These are phyloP conservation scores for Platycheirus albimanus DNA, from an alignment of 2,888 invertebrate species.

Conservation along the genomic window DNA sequence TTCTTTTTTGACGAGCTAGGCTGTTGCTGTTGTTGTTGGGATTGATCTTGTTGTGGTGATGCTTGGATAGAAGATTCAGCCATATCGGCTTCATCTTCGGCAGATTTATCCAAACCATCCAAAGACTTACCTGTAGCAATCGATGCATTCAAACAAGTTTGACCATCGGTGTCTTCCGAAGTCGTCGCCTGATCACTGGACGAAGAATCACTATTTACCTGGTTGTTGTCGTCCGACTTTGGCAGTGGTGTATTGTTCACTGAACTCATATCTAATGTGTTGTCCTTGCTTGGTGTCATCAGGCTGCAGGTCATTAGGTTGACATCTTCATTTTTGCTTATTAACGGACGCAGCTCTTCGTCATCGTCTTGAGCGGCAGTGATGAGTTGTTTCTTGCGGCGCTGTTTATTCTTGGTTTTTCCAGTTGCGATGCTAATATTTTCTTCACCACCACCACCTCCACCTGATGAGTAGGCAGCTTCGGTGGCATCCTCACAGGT, in stretches of 20 bases:
- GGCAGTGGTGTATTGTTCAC: conserved; percentile 59
- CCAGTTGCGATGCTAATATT: conserved; percentile 77
- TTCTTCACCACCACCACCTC: conserved; percentile 76
- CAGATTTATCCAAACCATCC: conserved; percentile 47
- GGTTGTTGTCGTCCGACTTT: conserved; percentile 66
- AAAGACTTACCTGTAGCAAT: conserved; percentile 20
- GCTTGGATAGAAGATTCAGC: conserved; percentile 34
- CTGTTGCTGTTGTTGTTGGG: conserved; percentile 69
- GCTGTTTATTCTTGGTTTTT: conserved; percentile 79
- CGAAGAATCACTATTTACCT: conserved; percentile 71
- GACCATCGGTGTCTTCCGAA: conserved; percentile 66
- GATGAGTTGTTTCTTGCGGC: conserved; percentile 76
- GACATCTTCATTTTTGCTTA: conserved; percentile 76
- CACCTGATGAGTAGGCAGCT: conserved; percentile 78
- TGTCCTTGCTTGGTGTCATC: neutral
- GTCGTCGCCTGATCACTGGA: conserved; percentile 69
- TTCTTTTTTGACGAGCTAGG: conserved; percentile 81
- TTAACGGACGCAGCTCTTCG: conserved; percentile 82
- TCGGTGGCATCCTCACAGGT: conserved; percentile 76
- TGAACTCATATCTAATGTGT: conserved; percentile 12
- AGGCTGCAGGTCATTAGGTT: conserved; percentile 43
- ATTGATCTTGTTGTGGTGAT: conserved; percentile 34
- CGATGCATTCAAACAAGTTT: conserved; percentile 39
- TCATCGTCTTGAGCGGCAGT: conserved; percentile 77
- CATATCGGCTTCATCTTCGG: conserved; percentile 43